Percentiles rank a stretch among this genome's conserved stretches.
These are phyloP conservation scores for Ferrisia virgata DNA, from an alignment of 2,888 invertebrate species.

Conservation along the genomic window DNA sequence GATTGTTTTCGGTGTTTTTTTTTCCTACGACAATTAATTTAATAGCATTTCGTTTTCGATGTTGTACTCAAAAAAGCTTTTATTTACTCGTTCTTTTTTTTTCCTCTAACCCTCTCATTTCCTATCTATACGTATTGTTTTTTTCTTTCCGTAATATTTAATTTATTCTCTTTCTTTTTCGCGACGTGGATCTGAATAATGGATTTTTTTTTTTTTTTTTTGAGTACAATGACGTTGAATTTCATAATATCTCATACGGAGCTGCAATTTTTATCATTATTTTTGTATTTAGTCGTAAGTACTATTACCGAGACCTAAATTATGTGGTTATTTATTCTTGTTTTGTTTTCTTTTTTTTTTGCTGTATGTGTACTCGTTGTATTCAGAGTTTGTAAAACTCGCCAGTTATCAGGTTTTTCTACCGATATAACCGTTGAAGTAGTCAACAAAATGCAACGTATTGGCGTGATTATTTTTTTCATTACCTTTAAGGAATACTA, in stretches of 20 bases:
- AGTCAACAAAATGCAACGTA: neutral
- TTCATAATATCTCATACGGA: neutral
- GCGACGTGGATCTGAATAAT: neutral
- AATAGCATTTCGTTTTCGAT: neutral
- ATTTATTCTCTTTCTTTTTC: neutral
- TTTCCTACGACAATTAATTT: neutral
- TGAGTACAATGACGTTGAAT: neutral
- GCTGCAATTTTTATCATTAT: neutral
- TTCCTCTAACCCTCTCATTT: neutral
- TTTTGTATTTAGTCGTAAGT: slow-evolving; percentile 3
- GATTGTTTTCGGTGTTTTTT: neutral
- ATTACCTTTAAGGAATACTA: neutral
- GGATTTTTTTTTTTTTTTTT: too few species aligned
- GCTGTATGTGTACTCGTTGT: neutral
- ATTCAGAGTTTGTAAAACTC: neutral
- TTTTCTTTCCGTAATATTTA: neutral
- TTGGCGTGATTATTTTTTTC: neutral
- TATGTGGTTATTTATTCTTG: neutral
- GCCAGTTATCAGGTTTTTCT: neutral
- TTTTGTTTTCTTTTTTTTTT: neutral
- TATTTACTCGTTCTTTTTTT: too few species aligned
- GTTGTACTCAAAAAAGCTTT: neutral
- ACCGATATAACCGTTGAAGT: neutral
- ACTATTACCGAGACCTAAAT: neutral
- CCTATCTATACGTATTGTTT: neutral